Evolutionary conservation across 2,888 invertebrate species (phyloP).

Genomic region (Hybos culiciformis): DNA sequence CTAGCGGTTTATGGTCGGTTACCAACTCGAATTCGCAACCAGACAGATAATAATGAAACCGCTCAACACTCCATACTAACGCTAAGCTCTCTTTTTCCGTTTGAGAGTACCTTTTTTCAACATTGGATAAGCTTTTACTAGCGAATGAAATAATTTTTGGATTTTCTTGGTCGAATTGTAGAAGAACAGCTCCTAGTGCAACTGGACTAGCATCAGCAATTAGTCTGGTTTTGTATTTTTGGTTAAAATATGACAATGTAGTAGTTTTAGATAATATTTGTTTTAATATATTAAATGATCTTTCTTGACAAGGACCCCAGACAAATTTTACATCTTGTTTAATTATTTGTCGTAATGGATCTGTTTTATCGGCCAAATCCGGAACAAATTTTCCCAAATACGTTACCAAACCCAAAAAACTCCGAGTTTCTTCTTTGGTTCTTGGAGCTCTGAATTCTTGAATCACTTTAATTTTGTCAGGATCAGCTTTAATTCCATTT

Average conservation of each 20-base stretch:
- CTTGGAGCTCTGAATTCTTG: constrained; percentile 9
- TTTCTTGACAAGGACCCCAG: constrained; percentile 9
- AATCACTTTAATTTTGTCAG: constrained; percentile 8
- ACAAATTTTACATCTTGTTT: constrained; percentile 11
- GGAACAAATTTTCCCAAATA: constrained; percentile 14
- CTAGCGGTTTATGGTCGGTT: constrained; percentile 4
- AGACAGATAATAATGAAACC: constrained; percentile 14
- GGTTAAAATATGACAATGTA: constrained; percentile 11
- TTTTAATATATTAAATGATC: constrained; percentile 9
- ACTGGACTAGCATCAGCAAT: constrained; percentile 14
- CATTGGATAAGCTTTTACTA: constrained; percentile 14
- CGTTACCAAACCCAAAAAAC: constrained; percentile 12
- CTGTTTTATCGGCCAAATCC: constrained; percentile 11
- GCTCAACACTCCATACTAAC: constrained; percentile 13
- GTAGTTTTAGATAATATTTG: constrained; percentile 7
- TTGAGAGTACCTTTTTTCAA: constrained; percentile 13
- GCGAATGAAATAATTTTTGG: constrained; percentile 12
- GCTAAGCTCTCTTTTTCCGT: constrained; percentile 15
- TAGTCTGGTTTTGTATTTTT: constrained; percentile 10
- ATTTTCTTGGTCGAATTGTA: constrained; percentile 12
- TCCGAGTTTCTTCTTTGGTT: constrained; percentile 11
- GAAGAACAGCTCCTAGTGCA: constrained; percentile 13
- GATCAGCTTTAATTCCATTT: constrained; percentile 5
- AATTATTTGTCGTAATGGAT: constrained; percentile 9
- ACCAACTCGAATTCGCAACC: constrained; percentile 12